Evolutionary conservation across 2,888 invertebrate genomes (phyloP).

Genomic region (Actias luna): DNA sequence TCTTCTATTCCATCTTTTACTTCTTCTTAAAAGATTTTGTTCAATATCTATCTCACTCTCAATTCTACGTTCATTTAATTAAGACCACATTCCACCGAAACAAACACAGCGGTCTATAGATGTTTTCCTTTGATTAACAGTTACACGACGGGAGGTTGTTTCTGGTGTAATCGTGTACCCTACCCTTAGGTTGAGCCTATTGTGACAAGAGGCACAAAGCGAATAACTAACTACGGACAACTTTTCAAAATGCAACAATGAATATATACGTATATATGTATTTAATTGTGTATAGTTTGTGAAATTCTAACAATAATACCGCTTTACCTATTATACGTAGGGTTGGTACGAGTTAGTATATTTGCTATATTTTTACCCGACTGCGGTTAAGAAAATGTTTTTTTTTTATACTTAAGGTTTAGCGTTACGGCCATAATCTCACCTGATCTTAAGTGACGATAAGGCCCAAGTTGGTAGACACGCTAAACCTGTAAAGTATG

Average conservation of each 20-base stretch:
- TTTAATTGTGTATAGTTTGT: constrained; percentile 11
- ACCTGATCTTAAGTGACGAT: no score
- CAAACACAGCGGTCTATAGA: neutral
- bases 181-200: neutral
- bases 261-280: neutral
- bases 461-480: no score
- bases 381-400: no score
- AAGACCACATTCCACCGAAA: neutral
- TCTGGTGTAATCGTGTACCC: neutral
- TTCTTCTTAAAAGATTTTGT: neutral
- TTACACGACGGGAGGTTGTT: constrained; percentile 1
- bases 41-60: neutral
- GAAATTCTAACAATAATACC: neutral
- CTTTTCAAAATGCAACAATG: neutral
- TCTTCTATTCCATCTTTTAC: neutral
- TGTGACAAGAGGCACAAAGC: neutral
- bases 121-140: constrained; percentile 8
- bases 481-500: no score
- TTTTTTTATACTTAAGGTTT: no score
- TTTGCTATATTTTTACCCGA: no score
- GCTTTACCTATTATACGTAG: no score
- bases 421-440: no score
- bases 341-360: no score
- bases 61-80: neutral
- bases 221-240: neutral